Conservation (phyloP, 2,797 vertebrate genomes). For the Crotalus adamanteus region DNA sequence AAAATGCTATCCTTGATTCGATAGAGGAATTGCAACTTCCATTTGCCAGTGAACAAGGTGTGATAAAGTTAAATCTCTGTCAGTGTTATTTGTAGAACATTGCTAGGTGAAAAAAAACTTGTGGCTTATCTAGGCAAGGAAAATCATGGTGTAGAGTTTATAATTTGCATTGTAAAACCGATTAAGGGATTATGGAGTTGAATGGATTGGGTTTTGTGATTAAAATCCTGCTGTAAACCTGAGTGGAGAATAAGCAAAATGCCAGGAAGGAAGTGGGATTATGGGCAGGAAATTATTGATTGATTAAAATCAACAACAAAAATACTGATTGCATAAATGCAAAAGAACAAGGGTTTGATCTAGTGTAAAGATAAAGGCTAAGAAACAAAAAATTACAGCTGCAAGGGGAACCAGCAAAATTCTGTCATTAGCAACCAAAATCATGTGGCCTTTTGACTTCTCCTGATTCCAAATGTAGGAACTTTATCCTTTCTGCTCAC, state of each 20-base stretch:
- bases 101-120: not conserved
- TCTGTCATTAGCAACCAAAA: not conserved
- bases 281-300: not conserved
- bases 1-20: not conserved
- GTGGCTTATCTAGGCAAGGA: not conserved
- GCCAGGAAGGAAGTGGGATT: not conserved
- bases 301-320: not conserved
- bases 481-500: not conserved
- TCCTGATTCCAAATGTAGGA: not conserved
- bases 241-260: not conserved
- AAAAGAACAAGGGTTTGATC: not conserved
- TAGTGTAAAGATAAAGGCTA: not conserved
- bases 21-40: not conserved
- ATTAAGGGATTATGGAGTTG: not conserved
- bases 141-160: not conserved
- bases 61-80: not conserved
- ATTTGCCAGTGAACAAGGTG: not conserved
- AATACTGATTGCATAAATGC: not conserved
- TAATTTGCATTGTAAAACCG: not conserved
- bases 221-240: not conserved
- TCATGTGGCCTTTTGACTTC: not conserved
- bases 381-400: not conserved
- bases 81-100: not conserved
- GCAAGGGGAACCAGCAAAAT: not conserved
- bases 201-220: not conserved